Conservation (phyloP, 1,140 invertebrate genomes). For the Diachasma alloeum region DNA sequence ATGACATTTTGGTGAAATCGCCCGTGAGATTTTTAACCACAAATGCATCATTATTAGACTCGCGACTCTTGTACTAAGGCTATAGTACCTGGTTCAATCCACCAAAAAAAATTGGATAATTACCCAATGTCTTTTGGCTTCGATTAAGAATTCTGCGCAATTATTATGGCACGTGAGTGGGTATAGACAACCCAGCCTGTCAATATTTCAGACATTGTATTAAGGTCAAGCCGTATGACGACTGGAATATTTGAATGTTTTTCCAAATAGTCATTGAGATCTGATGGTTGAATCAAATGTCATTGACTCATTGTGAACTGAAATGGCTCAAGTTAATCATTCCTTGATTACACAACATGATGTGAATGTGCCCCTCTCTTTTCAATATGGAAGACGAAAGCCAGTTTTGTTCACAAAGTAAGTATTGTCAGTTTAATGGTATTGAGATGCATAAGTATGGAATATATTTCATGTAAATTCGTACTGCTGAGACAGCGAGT, state of each 20-base stretch:
- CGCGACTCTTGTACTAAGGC: constrained; percentile 55
- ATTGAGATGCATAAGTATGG: constrained; percentile 15
- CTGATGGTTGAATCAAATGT: not conserved
- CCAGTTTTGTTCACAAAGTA: not conserved
- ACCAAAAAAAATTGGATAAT: constrained; percentile 9
- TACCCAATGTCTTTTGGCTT: not conserved
- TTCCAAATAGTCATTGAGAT: not conserved
- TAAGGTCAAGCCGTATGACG: not conserved
- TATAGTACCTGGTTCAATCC: constrained; percentile 47
- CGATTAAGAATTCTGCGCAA: not conserved
- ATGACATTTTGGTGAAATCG: not conserved
- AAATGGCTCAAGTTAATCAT: not conserved
- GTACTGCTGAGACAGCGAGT: constrained; percentile 63
- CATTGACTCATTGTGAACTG: not conserved
- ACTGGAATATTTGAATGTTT: not conserved
- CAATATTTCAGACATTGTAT: not conserved
- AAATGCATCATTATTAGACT: not conserved
- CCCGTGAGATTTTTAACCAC: not conserved
- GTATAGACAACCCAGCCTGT: not conserved
- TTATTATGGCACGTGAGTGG: constrained; percentile 21
- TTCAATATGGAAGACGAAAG: not conserved
- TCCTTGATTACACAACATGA: not conserved
- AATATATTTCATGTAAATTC: not conserved
- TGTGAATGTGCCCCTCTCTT: not conserved
- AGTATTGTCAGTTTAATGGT: constrained; percentile 17